A percentile compares a stretch with the other conserved stretches of the same genome.
phyloP scores from a whole-genome alignment of 2,113 vertebrate genomes.

The Laterallus jamaicensis region DNA sequence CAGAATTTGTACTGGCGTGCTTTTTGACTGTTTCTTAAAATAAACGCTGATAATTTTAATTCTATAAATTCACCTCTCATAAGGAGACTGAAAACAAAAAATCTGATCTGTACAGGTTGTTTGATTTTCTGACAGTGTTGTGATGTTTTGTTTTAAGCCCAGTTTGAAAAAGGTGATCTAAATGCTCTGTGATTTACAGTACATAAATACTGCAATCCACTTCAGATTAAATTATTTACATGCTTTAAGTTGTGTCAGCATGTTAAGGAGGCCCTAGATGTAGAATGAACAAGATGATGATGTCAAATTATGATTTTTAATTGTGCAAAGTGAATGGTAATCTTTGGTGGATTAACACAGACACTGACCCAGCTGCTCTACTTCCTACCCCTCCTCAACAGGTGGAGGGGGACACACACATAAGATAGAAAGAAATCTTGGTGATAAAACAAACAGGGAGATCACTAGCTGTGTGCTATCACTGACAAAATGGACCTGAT shows the following conservation, averaged over 20 bases:
- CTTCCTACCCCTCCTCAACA: neutral
- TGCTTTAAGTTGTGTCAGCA: neutral
- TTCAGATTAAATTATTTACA: neutral
- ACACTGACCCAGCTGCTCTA: neutral
- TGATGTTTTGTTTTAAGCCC: neutral
- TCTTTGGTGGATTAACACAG: neutral
- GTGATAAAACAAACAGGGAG: neutral
- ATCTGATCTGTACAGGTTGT: neutral
- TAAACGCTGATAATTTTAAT: neutral
- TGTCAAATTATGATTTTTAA: neutral
- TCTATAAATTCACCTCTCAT: constrained; percentile 6
- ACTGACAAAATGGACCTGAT: neutral
- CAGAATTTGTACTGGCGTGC: neutral
- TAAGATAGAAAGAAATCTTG: neutral
- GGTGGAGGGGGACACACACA: neutral
- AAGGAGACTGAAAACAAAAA: constrained; percentile 7
- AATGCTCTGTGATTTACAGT: neutral
- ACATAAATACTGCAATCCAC: neutral
- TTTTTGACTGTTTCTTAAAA: constrained; percentile 27
- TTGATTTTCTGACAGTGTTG: neutral
- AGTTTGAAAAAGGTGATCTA: neutral
- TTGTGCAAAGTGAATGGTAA: neutral
- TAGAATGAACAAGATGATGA: neutral
- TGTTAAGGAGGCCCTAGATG: neutral
- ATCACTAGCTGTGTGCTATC: neutral